Percentiles rank a stretch among this genome's conserved stretches.
Conservation (phyloP, 2,797 vertebrate genomes). For the Crenichthys baileyi region DNA sequence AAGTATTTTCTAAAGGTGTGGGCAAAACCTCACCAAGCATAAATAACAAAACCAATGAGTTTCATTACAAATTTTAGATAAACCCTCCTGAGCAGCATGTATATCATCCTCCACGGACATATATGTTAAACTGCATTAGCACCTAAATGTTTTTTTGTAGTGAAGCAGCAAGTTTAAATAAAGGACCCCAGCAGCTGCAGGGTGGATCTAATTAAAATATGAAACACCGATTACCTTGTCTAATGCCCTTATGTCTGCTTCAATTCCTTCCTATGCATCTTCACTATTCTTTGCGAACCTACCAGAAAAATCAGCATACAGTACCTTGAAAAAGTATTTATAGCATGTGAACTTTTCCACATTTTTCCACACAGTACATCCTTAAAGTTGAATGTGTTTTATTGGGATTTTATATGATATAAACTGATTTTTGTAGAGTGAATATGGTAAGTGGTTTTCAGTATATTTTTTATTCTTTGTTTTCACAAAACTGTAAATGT, state of each 20-base stretch:
- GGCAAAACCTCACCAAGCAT: background rate
- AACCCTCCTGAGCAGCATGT: constrained; percentile 13
- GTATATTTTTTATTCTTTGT: background rate
- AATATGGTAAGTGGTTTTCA: background rate
- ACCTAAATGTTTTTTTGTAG: background rate
- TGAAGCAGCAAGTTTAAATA: background rate
- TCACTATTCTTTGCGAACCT: background rate
- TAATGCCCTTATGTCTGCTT: constrained; percentile 15
- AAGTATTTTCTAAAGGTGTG: too few species aligned
- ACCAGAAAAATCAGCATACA: background rate
- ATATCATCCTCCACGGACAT: background rate
- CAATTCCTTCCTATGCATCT: background rate
- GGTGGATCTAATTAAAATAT: constrained; percentile 26
- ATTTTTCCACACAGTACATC: background rate
- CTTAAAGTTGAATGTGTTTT: background rate
- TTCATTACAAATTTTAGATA: background rate
- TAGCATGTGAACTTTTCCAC: background rate
- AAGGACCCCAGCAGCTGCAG: background rate
- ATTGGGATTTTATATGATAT: background rate
- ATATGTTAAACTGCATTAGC: background rate
- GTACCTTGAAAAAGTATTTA: background rate
- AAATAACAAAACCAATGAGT: background rate
- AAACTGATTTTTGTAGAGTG: background rate
- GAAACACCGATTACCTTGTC: constrained; percentile 33
- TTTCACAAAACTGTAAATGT: background rate